A percentile compares a stretch with the other conserved stretches of the same genome.
Conservation (phyloP, 2,113 vertebrate species). For the Melanocharis versteri region DNA sequence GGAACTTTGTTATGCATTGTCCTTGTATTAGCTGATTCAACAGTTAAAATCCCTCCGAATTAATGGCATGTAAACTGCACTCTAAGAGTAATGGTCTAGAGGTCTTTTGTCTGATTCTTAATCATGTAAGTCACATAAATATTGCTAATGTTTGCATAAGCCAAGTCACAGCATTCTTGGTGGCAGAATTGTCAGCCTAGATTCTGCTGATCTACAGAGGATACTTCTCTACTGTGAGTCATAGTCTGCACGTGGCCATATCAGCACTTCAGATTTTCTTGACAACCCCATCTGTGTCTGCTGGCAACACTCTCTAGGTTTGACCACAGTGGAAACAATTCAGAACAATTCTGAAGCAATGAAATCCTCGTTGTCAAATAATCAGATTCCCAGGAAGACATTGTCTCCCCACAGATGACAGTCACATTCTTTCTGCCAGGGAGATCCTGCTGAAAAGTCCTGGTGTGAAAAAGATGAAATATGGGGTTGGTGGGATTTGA, state of each 20-base stretch:
- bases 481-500: neutral
- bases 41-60: neutral
- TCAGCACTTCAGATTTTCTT: constrained; percentile 58
- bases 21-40: neutral
- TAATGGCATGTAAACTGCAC: neutral
- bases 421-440: neutral
- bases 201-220: neutral
- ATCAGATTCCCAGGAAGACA: neutral
- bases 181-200: constrained; percentile 19
- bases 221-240: constrained; percentile 44
- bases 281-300: constrained; percentile 53
- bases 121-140: neutral
- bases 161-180: neutral
- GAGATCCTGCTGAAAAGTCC: neutral
- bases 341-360: constrained; percentile 2
- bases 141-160: neutral
- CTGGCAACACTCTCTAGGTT: neutral
- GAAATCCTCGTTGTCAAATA: constrained; percentile 43
- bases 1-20: neutral
- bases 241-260: constrained; percentile 51
- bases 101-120: neutral
- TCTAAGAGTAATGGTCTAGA: neutral
- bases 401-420: neutral
- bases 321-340: constrained; percentile 61
- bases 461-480: neutral